Evolutionary conservation across 2,113 vertebrate genomes (phyloP).

Genomic region (Cygnus buccinator): DNA sequence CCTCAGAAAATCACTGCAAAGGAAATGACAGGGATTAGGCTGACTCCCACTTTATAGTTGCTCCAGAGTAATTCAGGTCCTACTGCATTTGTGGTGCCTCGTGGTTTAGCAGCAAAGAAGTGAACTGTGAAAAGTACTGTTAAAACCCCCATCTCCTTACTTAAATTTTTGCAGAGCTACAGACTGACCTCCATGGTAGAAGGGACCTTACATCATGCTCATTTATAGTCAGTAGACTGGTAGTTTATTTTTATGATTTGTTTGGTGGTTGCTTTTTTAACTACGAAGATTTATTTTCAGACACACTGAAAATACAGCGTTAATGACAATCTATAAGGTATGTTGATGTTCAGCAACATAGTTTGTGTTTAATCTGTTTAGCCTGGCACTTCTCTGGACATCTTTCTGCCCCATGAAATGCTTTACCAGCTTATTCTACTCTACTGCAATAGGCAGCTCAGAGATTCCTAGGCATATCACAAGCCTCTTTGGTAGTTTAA

Average conservation of each 20-base stretch:
- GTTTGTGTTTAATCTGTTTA: no score
- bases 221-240: neutral
- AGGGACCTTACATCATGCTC: neutral
- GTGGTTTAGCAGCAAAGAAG: neutral
- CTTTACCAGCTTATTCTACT: neutral
- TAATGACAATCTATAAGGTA: neutral
- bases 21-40: neutral
- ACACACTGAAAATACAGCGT: neutral
- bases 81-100: neutral
- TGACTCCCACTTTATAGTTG: neutral
- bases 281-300: neutral
- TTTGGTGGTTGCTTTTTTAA: neutral
- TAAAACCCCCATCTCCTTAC: neutral
- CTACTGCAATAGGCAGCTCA: neutral
- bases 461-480: neutral
- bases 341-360: rapidly evolving
- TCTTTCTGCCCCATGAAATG: neutral
- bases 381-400: neutral
- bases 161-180: neutral
- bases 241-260: neutral
- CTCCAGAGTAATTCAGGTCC: neutral
- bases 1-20: neutral
- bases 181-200: neutral
- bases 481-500: neutral
- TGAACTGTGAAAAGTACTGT: neutral